Conservation (phyloP, 2,888 invertebrate genomes). For the Rhogogaster chlorosoma region DNA sequence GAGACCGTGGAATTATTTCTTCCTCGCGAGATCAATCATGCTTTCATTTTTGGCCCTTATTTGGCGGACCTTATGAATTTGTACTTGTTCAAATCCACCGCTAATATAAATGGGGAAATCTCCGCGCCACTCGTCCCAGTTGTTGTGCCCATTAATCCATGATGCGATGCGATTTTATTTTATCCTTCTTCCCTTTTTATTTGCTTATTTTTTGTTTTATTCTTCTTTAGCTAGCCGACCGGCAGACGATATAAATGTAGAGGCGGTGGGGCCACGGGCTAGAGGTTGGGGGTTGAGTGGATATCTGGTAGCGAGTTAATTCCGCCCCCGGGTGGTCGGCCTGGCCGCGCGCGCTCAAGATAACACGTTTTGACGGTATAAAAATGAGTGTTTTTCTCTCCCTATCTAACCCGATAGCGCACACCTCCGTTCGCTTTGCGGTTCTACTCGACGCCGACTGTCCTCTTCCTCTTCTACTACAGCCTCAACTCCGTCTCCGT, state of each 20-base stretch:
- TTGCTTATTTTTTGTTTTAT: conserved; percentile 14
- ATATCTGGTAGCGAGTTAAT: conserved; percentile 76
- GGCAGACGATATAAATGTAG: conserved; percentile 71
- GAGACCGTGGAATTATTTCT: background rate
- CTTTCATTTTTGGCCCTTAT: background rate
- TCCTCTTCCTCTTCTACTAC: conserved; percentile 10
- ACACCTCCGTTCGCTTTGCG: conserved; percentile 61
- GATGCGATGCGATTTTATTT: background rate
- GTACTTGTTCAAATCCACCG: background rate
- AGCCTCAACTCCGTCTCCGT: background rate
- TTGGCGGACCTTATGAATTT: background rate
- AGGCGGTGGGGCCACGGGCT: conserved; percentile 57
- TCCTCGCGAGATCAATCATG: background rate
- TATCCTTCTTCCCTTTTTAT: background rate
- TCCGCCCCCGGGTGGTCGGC: conserved; percentile 69
- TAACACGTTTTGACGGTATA: conserved; percentile 78
- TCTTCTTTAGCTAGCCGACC: conserved; percentile 55
- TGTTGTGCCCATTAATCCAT: conserved; percentile 21
- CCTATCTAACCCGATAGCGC: conserved; percentile 75
- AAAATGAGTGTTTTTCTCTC: conserved; percentile 78
- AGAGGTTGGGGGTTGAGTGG: conserved; percentile 63
- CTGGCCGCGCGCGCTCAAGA: conserved; percentile 70
- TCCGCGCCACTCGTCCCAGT: background rate
- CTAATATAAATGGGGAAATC: background rate
- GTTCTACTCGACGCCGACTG: conserved; percentile 24